Base-by-base conservation (phyloP, 2,113 vertebrate genomes). In the Gallinago media region DNA sequence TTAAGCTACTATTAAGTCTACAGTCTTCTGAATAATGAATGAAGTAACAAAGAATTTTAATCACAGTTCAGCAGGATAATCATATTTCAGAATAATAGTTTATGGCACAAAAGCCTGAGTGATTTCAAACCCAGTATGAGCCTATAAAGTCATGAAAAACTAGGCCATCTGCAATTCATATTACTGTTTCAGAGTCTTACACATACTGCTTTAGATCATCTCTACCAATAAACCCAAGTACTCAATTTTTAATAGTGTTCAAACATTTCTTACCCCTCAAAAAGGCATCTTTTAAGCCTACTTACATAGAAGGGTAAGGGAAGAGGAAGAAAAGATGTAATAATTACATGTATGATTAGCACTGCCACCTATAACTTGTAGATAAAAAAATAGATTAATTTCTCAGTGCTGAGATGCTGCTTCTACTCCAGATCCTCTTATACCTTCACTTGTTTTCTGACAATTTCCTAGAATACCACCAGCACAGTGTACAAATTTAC, bases 21-120 rank as follows among this genome's bases (percentile, higher is more conserved):
- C 55, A n/a, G 58, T 38, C 77, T 79, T 92, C 86, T 88, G 77
- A 92, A 94, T 92, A 96, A 92, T 83, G 50, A 86, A 87, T 91
- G 40, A 94, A 92, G 66, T 50, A 89, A 88, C 74, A 73, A 77
- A 62, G 75, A 89, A 58, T 74, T 85, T 74, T 73, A 93, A 92
- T 61, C 55, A 82, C 59, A 93, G 73, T 82, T 74, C 65, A 95
- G 93, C 22, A 70, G 55, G 44, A 77, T 82, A 92, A 93, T 74
- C 62, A 26, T n/a, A 79, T 94, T 90, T 94, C 65, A 96, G 79
- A 86, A 61, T 62, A 95, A 87, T 6, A 89, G 77, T 67, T 96
- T 42, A 50, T 56, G 29, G 75, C 82, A 82, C 0, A 2, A 81
- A 95, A 85, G 49, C 66, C 40, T 65, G 38, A 89, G 31, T 73